Conservation (phyloP, 2,888 invertebrate genomes). For the Stenodera caucasica region DNA sequence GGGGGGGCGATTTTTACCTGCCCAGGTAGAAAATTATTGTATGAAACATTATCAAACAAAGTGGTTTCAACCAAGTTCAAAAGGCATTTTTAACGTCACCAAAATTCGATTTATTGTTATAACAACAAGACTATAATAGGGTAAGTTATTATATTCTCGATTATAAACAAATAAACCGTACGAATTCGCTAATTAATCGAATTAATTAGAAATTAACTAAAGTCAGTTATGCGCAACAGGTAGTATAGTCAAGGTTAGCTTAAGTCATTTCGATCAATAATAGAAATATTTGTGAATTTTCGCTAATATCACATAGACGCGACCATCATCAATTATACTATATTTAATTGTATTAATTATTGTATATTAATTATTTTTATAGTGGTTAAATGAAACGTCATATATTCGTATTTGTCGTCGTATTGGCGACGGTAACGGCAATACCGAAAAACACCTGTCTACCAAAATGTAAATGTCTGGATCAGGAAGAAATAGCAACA, state of each 20-base stretch:
- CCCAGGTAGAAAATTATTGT: conserved; percentile 23
- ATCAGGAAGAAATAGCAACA: conserved; percentile 26
- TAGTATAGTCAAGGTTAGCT: conserved; percentile 33
- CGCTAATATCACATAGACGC: conserved; percentile 14
- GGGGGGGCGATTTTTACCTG: conserved; percentile 14
- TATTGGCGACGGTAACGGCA: conserved; percentile 32
- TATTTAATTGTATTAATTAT: not conserved
- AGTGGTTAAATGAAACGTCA: conserved; percentile 20
- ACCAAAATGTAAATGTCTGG: conserved; percentile 38
- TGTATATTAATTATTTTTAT: conserved; percentile 5
- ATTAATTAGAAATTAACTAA: conserved; percentile 15
- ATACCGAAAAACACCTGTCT: conserved; percentile 35
- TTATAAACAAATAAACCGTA: not conserved
- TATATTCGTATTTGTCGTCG: conserved; percentile 27
- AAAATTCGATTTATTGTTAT: too few species aligned
- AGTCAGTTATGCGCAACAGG: conserved; percentile 36
- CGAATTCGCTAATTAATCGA: not conserved
- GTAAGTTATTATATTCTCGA: conserved; percentile 13
- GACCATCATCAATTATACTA: not conserved
- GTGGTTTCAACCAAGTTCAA: conserved; percentile 14
- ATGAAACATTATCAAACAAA: conserved; percentile 17
- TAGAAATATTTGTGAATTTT: conserved; percentile 4
- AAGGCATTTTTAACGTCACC: not conserved
- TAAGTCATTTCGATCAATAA: conserved; percentile 9
- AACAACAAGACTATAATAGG: not conserved